phyloP scores from a whole-genome alignment of 2,888 invertebrate genomes.

The Papilio elwesi region DNA sequence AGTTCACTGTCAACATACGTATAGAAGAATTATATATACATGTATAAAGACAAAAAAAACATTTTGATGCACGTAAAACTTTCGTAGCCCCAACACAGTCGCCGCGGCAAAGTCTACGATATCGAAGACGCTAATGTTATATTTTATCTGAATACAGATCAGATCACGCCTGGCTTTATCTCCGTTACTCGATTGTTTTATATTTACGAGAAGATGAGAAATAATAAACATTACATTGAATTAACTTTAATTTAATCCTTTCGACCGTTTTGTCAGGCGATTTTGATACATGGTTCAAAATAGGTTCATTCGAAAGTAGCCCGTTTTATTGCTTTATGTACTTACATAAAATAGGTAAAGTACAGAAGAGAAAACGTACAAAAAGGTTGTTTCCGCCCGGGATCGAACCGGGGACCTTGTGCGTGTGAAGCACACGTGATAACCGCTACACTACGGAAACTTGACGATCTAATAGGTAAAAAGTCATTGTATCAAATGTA shows the following conservation, averaged over 20 bases:
- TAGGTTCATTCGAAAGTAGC: too few species aligned
- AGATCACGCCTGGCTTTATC: background rate
- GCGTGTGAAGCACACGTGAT: constrained; percentile 92
- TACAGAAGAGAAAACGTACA: background rate
- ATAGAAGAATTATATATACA: too few species aligned
- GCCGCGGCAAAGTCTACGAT: background rate
- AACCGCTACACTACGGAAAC: constrained; percentile 91
- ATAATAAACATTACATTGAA: too few species aligned
- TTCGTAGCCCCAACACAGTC: constrained; percentile 8
- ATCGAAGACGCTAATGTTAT: background rate
- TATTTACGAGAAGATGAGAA: too few species aligned
- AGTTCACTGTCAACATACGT: too few species aligned
- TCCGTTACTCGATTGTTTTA: too few species aligned
- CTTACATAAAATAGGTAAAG: too few species aligned
- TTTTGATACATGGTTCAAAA: too few species aligned
- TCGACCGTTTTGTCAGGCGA: too few species aligned
- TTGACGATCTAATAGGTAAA: constrained; percentile 39
- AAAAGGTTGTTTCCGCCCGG: constrained; percentile 85
- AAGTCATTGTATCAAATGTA: too few species aligned
- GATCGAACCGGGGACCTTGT: constrained; percentile 89
- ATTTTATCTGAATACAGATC: constrained; percentile 10
- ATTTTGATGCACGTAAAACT: background rate
- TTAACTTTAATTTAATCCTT: too few species aligned
- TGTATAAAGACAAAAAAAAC: background rate
- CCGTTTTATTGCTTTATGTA: too few species aligned